Base-by-base conservation (phyloP, 2,888 invertebrate species). In the Clunio marinus region DNA sequence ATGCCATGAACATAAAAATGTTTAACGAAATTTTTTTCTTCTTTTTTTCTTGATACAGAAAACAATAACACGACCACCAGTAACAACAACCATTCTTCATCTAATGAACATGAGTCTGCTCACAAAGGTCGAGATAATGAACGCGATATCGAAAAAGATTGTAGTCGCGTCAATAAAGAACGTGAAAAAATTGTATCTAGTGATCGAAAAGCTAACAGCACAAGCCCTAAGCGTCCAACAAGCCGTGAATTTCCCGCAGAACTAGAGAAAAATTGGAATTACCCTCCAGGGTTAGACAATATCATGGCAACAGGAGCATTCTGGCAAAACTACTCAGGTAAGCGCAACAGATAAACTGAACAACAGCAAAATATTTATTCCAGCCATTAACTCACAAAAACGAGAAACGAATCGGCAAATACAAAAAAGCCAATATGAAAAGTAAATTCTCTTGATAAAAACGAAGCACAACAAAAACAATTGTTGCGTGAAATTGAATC, bases 271-370 rank as follows among this genome's bases (percentile, higher is more conserved):
- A 81, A 81, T 51, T 88, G 88, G 88, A 86, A 85, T 73, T 88
- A 87, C 78, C 78, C 85, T 58, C 79, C 85, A 35, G 86, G 87
- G 67, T 81, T 88, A 72, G 92, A 92, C 80, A 86, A 92, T 77
- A 66, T 66, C 32, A 91, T 93, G 84, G 88, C 89, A 74, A 88
- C 88, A 68, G 91, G 91, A 41, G 91, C 91, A 51, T 92, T 93
- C 80, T 93, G 92, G 92, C 92, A 92, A 77, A 93, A 92, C 78
- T 93, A 93, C 81, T 92, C 92, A 76, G 92, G 92, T 93, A 77
- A 84, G 45, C 37, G 45, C 62, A 62, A 41, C 45, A 41, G 45
- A 28, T 62, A 22, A 62, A 58, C 58, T 55, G 41, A 55, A 67
- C 55, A 67, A 17, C 41, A 67, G 25, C 32, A 55, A n/a, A 68